Evolutionary conservation across 2,888 invertebrate genomes (phyloP).

Genomic region (Latrodectus hesperus): DNA sequence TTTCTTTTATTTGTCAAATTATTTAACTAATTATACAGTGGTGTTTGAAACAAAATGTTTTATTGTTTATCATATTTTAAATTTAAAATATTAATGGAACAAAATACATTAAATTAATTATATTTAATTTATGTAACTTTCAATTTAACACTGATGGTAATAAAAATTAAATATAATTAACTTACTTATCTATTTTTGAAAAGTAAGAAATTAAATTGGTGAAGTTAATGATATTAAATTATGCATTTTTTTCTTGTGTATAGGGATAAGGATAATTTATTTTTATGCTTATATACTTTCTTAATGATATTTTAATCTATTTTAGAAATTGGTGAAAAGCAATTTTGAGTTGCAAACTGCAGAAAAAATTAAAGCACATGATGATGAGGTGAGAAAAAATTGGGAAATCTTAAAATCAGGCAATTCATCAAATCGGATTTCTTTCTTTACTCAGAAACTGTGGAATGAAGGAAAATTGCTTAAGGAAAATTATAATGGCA

Average conservation of each 20-base stretch:
- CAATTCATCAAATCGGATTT: slow-evolving; percentile 16
- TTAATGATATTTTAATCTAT: neutral
- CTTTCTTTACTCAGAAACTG: slow-evolving; percentile 25
- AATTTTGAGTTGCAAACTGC: slow-evolving; percentile 17
- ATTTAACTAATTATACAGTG: too few species aligned
- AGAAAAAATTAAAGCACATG: slow-evolving; percentile 54
- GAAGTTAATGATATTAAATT: neutral
- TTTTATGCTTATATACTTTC: neutral
- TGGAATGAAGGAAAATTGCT: slow-evolving; percentile 57
- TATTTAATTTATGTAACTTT: too few species aligned
- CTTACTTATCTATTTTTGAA: neutral
- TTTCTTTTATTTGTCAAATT: too few species aligned
- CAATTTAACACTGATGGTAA: neutral
- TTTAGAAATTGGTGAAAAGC: slow-evolving; percentile 56
- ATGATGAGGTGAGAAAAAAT: slow-evolving; percentile 47
- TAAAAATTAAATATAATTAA: neutral
- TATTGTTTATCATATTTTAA: neutral
- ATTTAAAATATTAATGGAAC: neutral
- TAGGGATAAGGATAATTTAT: neutral
- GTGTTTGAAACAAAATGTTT: too few species aligned
- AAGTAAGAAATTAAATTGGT: neutral
- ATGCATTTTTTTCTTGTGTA: too few species aligned
- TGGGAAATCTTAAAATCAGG: slow-evolving; percentile 58
- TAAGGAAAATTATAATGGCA: slow-evolving; percentile 43
- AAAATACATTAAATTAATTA: too few species aligned